These are phyloP conservation scores for Apostichopus parvimensis DNA, from an alignment of 35 echinoderm and acorn worm species.

Conservation along the genomic window DNA sequence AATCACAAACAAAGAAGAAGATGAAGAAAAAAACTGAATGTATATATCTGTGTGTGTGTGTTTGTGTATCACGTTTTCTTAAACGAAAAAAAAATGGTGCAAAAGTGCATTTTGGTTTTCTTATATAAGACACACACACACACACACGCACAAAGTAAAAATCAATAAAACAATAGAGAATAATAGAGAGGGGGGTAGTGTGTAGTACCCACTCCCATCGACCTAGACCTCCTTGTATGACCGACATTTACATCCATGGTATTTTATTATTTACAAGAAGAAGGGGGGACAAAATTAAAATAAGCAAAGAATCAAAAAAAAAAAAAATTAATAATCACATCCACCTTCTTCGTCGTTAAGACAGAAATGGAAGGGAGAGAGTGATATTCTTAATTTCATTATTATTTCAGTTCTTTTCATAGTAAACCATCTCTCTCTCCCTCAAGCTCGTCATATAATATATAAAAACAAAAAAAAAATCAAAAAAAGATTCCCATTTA, in stretches of 20 bases:
- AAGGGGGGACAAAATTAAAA: not conserved
- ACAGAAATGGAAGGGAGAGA: not conserved
- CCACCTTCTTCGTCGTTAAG: not conserved
- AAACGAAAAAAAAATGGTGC: not conserved
- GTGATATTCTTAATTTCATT: not conserved
- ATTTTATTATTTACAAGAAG: not conserved
- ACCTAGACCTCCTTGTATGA: not conserved
- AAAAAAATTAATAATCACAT: not conserved
- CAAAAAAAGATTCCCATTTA: not conserved
- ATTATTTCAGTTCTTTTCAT: conserved; percentile 27
- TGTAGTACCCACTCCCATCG: not conserved
- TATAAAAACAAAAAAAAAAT: not conserved
- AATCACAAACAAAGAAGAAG: not conserved
- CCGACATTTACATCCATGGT: not conserved
- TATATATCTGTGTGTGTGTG: not conserved
- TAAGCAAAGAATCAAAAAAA: not conserved
- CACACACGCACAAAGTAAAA: not conserved
- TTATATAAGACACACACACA: too few species aligned
- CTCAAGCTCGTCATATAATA: too few species aligned
- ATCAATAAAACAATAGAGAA: not conserved
- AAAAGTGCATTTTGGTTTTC: not conserved
- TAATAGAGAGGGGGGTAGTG: not conserved
- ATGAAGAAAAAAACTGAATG: not conserved
- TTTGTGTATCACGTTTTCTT: not conserved
- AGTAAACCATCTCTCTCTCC: not conserved